Evolutionary conservation across 2,888 invertebrate genomes (phyloP), one percentile per base, ranked within the genome.

Genomic region (Cosmia trapezina): DNA sequence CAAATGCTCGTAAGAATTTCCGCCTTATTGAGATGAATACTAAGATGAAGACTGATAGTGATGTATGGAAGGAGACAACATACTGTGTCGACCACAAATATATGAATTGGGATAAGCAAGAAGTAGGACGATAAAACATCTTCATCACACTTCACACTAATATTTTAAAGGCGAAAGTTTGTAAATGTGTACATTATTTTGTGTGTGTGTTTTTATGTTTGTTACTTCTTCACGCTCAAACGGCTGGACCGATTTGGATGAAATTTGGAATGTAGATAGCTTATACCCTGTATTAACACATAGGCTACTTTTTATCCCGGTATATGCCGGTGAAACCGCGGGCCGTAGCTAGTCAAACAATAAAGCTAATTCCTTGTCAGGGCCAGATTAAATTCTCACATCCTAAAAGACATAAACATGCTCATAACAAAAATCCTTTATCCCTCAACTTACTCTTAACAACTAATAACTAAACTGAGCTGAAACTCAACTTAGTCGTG

Each of bases 391-490:
- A 33, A 47, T 28, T 28, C 9, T 49, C 43, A 59, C 61, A 22
- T 22, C 2, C 4, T 47, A 22, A 56, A 74, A 8, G 14, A 68
- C 14, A 33, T 19, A 68, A 49, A 56, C 43, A 45, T 2, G 17
- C 45, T 49, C 41, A 41, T 19, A 7, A 59, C 49, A 60, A 72
- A 77, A 79, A 74, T 53, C 28, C 4, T 47, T 57, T 49, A 62
- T 70, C 67, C 65, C 22, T 22, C 56, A 78, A 73, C 60, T 68
- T 74, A 68, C 62, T 70, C 60, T 68, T 77, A 70, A 59, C 28
- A 80, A 83, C 77, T 83, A 83, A 80, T 82, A 82, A 80, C 80
- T 49, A 33, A 70, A 77, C 63, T 64, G 28, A 75, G 61, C 72
- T 73, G 43, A 68, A 75, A 74, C 76, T 70, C 64, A 63, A 74